phyloP scores from a whole-genome alignment of 2,113 vertebrate species.

The Dicrurus megarhynchus region DNA sequence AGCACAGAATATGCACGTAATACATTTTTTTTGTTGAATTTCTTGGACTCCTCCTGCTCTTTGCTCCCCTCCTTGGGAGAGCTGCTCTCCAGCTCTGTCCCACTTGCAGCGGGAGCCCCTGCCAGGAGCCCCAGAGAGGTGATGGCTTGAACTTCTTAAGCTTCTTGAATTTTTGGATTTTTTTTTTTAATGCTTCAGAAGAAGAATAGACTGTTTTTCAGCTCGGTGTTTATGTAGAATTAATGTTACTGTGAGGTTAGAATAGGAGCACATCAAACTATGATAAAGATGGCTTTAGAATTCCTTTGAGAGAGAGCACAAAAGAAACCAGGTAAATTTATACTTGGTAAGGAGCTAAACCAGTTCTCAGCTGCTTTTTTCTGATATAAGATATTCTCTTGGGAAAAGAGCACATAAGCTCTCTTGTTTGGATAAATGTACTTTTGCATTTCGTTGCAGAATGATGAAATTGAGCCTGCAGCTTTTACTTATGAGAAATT shows the following conservation, averaged over 20 bases:
- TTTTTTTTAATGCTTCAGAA: not conserved
- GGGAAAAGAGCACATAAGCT: not conserved
- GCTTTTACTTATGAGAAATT: slow-evolving; percentile 97
- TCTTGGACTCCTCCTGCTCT: not conserved
- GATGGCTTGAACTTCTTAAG: not conserved
- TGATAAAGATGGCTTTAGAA: not conserved
- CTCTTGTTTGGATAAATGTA: not conserved
- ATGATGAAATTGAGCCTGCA: slow-evolving; percentile 94
- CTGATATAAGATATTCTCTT: not conserved
- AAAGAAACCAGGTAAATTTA: not conserved
- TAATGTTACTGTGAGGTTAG: not conserved
- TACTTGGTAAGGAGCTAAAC: not conserved
- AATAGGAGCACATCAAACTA: not conserved
- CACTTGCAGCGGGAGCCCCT: not conserved
- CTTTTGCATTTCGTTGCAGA: slow-evolving; percentile 75
- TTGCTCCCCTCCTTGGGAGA: not conserved
- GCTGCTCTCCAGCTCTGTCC: not conserved
- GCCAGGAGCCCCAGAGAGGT: not conserved
- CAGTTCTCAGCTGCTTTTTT: not conserved
- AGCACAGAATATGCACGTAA: not conserved
- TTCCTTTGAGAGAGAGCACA: not conserved
- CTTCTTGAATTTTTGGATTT: fast-evolving
- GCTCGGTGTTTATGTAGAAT: not conserved
- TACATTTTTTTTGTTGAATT: not conserved
- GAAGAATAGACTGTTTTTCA: not conserved